phyloP scores from a whole-genome alignment of 2,888 invertebrate species.

The Pandemis heparana region DNA sequence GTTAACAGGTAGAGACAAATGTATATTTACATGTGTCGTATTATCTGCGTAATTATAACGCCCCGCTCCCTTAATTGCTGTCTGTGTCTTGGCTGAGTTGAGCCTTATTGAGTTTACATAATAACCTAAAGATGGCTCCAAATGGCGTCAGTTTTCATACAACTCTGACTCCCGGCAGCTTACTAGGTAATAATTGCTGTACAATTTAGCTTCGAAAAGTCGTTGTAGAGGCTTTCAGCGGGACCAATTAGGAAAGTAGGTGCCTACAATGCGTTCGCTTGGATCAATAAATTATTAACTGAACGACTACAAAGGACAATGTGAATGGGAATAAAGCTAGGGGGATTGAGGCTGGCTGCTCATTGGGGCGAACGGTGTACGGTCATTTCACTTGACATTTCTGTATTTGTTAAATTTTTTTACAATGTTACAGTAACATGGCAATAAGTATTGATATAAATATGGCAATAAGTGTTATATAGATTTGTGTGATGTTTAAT shows the following conservation, averaged over 20 bases:
- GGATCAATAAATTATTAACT: slow-evolving; percentile 65
- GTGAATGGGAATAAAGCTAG: slow-evolving; percentile 48
- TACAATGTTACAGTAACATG: neutral
- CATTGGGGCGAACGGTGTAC: slow-evolving; percentile 21
- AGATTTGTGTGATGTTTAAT: too few relatives aligned
- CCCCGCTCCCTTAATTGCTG: slow-evolving; percentile 44
- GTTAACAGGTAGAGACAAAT: neutral
- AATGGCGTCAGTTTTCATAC: neutral
- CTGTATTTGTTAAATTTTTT: neutral
- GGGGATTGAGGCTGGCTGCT: slow-evolving; percentile 24
- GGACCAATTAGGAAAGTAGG: slow-evolving; percentile 71
- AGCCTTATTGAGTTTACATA: neutral
- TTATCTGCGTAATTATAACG: slow-evolving; percentile 8
- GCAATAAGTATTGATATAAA: neutral
- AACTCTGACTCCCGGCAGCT: neutral
- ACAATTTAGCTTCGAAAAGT: slow-evolving; percentile 59
- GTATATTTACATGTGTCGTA: slow-evolving; percentile 14
- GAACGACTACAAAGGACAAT: slow-evolving; percentile 55
- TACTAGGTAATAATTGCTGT: slow-evolving; percentile 63
- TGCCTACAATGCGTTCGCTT: slow-evolving; percentile 56
- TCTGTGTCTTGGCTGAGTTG: neutral
- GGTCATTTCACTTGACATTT: slow-evolving; percentile 18
- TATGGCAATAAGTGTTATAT: too few relatives aligned
- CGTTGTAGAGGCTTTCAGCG: slow-evolving; percentile 62
- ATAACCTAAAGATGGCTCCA: slow-evolving; percentile 26